These are phyloP conservation scores for Eustalomyia histrio DNA, from an alignment of 2,888 invertebrate genomes.

Conservation along the genomic window DNA sequence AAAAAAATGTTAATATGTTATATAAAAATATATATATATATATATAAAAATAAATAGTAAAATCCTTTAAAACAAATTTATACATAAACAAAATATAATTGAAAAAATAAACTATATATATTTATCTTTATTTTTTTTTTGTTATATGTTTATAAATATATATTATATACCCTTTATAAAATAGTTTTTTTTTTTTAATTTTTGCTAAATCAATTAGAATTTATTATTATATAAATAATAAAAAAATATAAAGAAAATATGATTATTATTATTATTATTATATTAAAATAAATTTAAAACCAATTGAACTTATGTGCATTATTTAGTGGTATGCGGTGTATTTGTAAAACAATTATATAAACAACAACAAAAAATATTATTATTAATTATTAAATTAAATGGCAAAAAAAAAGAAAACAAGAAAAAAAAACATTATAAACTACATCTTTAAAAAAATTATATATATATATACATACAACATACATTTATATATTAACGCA, in stretches of 20 bases:
- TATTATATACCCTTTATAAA: slow-evolving; percentile 65
- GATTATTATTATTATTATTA: slow-evolving; percentile 48
- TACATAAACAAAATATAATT: slow-evolving; percentile 11
- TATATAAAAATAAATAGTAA: slow-evolving; percentile 30
- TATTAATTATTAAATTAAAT: slow-evolving; percentile 46
- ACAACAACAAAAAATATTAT: slow-evolving; percentile 48
- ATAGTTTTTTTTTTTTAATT: slow-evolving; percentile 3
- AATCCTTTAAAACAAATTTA: slow-evolving; percentile 44
- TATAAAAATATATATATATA: slow-evolving; percentile 40
- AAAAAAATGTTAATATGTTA: slow-evolving; percentile 55
- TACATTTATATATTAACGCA: slow-evolving; percentile 62
- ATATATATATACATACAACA: slow-evolving; percentile 50
- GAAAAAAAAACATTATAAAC: slow-evolving; percentile 40
- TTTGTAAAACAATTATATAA: slow-evolving; percentile 68
- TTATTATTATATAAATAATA: slow-evolving; percentile 53
- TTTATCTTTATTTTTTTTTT: slow-evolving; percentile 18
- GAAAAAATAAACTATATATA: slow-evolving; percentile 23
- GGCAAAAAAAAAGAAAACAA: slow-evolving; percentile 14
- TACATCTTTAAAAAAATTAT: slow-evolving; percentile 49
- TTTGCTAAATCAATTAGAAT: slow-evolving; percentile 53
- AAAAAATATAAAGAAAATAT: slow-evolving; percentile 45
- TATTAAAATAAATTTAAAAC: slow-evolving; percentile 65
- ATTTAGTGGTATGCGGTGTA: slow-evolving; percentile 71
- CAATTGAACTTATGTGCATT: slow-evolving; percentile 71
- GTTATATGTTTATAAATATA: slow-evolving; percentile 63